Evolutionary conservation across 2,113 vertebrate species (phyloP), one percentile per base, ranked within the genome.

Genomic region (Anolis sagrei): DNA sequence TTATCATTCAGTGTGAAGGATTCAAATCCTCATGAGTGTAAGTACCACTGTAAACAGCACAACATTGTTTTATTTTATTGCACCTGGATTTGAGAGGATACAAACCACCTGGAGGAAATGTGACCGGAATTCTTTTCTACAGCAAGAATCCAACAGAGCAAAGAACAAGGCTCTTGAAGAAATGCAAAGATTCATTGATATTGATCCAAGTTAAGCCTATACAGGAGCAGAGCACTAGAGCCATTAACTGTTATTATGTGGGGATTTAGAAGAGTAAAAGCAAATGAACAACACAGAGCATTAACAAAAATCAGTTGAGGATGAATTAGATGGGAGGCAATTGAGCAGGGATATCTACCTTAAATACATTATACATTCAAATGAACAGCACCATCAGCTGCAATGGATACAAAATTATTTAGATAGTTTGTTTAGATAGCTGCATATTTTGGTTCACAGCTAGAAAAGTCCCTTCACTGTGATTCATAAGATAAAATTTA

Each of bases 171-270:
- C 77, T 80, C 1, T 83, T 87, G 81, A 76, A 75, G 74, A 86
- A 62, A n/a, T 90, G 77, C 0, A 81, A n/a, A 4, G 79, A 66
- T 81, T 25, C 89, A 87, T 34, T 84, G 34, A 86, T 91, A 92
- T 78, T 90, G 39, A 90, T 54, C 34, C 78, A 85, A 72, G n/a
- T 39, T 83, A 76, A 93, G 89, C 76, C 25, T 32, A 83, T 90
- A 49, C 86, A 83, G n/a, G 83, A 88, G 82, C 11, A 90, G 34
- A 11, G 2, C 27, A 91, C 49, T 36, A 88, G 79, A 87, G 85
- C 82, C 11, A 27, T 73, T 64, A 66, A 84, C 72, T 81, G 89
- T 85, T 77, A 81, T 89, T 79, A 87, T 61, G 7, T 36, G 51
- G 29, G 69, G 82, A 18, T 88, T 79, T 85, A 79, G 58, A 91